Evolutionary conservation across 2,888 invertebrate genomes (phyloP), one percentile per base, ranked within the genome.

Genomic region (Torymus auratus): DNA sequence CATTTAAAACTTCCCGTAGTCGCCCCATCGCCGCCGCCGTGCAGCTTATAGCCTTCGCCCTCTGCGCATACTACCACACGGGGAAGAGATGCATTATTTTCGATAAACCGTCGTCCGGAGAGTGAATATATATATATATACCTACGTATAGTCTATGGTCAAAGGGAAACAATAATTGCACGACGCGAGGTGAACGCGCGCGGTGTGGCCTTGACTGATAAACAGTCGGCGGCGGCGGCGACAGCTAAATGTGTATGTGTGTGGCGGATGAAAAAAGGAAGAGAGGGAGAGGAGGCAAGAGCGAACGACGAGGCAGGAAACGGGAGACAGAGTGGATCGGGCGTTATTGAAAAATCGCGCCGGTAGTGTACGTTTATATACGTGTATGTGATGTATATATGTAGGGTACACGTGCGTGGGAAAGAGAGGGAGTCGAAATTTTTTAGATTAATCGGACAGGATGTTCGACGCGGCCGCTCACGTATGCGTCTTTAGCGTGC

Each of bases 161-260:
- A 67, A 72, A 77, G 73, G 77, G 77, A 77, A 77, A 60, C 72
- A 64, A 77, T 81, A 81, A 77, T 73, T 80, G 75, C 55, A 14
- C 15, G 17, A 52, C 28, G 15, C 69, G 81, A 78, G 71, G 78
- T 60, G 78, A 71, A 67, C 78, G 81, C 74, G 83, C 75, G 70
- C 62, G 62, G 67, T 75, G 72, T 75, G 82, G 78, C 82, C 80
- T 83, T 83, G 82, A 83, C 82, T 83, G 82, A 83, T 83, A 83
- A 83, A 83, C 77, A 79, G 77, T 15, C 28, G 74, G 58, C 56
- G 55, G 75, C n/a, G 75, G 58, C 60, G 56, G 58, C 7, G 58
- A 55, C 23, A 50, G 61, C 56, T 70, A 58, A 0, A 17, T 55
- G 58, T 23, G 71, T 28, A n/a, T 10, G 53, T 41, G 58, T 13